phyloP scores from a whole-genome alignment of 92 coral and sea anemone species.

The Desmophyllum pertusum region DNA sequence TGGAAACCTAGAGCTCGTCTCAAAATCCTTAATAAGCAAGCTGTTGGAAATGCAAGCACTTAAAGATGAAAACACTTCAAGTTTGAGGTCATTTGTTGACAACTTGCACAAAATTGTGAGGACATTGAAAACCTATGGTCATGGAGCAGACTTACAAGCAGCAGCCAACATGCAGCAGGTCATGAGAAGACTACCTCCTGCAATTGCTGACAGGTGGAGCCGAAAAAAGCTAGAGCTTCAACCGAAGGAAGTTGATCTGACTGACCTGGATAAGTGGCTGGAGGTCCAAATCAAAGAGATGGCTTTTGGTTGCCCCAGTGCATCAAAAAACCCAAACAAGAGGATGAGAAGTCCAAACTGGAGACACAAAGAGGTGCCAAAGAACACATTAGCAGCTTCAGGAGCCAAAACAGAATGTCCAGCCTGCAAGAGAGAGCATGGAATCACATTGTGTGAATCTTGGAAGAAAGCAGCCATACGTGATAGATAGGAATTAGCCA shows the following conservation, averaged over 20 bases:
- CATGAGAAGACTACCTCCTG: neutral
- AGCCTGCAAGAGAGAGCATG: neutral
- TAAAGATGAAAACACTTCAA: conserved; percentile 23
- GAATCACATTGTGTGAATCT: neutral
- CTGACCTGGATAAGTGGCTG: conserved; percentile 35
- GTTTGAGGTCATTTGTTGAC: conserved; percentile 39
- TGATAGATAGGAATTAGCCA: conserved; percentile 10
- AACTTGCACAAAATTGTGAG: conserved; percentile 44
- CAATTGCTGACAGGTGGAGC: conserved; percentile 42
- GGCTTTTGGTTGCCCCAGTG: neutral
- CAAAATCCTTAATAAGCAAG: conserved; percentile 37
- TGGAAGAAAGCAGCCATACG: conserved; percentile 12
- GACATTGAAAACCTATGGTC: conserved; percentile 34
- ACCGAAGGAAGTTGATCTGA: conserved; percentile 25
- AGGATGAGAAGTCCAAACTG: neutral
- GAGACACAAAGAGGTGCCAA: neutral
- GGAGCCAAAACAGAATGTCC: conserved; percentile 4
- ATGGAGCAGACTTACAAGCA: conserved; percentile 32
- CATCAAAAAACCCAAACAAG: neutral
- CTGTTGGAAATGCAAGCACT: conserved; percentile 27
- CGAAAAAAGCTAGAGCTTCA: conserved; percentile 14
- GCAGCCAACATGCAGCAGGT: conserved; percentile 40
- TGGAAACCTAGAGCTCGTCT: conserved; percentile 38
- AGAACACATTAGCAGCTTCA: neutral
- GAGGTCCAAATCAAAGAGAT: conserved; percentile 42